Conservation (phyloP, 92 coral and sea anemone genomes). For the Meandrina meandrites region DNA sequence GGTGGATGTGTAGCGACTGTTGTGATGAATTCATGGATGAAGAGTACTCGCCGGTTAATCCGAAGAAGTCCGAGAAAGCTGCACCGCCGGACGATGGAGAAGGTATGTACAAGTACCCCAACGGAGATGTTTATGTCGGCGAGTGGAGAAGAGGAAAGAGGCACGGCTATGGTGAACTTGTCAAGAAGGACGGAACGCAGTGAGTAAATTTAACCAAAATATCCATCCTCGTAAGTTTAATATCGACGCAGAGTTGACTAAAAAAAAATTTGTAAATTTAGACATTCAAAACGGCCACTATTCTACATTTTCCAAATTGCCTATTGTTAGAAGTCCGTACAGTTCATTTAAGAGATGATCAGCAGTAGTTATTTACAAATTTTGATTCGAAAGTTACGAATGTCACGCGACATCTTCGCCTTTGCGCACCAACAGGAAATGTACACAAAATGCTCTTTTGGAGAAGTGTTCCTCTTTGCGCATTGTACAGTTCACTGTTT, state of each 20-base stretch:
- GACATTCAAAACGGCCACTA: neutral
- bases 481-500: neutral
- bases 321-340: neutral
- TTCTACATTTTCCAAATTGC: neutral
- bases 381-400: neutral
- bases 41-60: conserved; percentile 48
- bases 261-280: neutral
- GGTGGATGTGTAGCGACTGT: conserved; percentile 97
- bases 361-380: neutral
- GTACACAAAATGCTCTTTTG: neutral
- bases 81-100: conserved; percentile 85
- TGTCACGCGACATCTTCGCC: neutral
- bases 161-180: conserved; percentile 85
- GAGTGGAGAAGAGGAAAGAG: conserved; percentile 89
- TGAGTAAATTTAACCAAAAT: conserved; percentile 16
- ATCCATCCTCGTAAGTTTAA: neutral
- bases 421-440: neutral
- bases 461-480: neutral
- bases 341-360: neutral
- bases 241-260: neutral
- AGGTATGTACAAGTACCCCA: conserved; percentile 85
- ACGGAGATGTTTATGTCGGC: conserved; percentile 89
- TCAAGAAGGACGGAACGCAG: conserved; percentile 80
- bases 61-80: conserved; percentile 25
- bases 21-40: conserved; percentile 82